phyloP scores from a whole-genome alignment of 1,140 invertebrate species.

The Bombus consobrinus region DNA sequence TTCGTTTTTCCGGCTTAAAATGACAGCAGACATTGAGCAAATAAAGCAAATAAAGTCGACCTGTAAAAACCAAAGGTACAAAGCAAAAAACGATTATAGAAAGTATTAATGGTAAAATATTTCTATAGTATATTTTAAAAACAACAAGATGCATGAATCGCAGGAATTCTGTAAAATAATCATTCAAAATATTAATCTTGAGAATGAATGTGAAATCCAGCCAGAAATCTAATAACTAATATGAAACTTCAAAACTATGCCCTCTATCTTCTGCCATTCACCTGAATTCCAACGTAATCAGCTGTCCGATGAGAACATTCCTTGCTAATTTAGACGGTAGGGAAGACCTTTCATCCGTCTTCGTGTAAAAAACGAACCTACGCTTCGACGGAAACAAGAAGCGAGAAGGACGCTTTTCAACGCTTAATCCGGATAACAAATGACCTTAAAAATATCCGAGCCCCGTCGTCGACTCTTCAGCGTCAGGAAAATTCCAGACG shows the following conservation, averaged over 20 bases:
- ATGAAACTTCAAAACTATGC: neutral
- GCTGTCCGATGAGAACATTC: neutral
- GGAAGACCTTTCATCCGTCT: neutral
- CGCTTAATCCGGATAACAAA: constrained; percentile 1
- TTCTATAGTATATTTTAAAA: too few species aligned
- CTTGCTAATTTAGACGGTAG: neutral
- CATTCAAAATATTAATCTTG: too few species aligned
- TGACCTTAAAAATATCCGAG: neutral
- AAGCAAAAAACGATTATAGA: neutral
- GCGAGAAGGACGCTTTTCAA: neutral
- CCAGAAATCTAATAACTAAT: neutral
- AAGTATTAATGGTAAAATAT: too few species aligned
- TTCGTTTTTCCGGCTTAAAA: neutral
- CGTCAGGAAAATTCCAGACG: neutral
- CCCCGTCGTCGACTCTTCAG: neutral
- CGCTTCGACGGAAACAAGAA: neutral
- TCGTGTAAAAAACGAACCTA: neutral
- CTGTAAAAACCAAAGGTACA: neutral
- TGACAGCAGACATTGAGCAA: neutral
- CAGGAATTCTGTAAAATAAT: too few species aligned
- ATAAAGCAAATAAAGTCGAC: neutral
- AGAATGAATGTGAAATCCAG: too few species aligned
- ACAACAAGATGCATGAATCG: too few species aligned
- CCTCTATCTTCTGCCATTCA: neutral
- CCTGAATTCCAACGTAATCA: neutral